Evolutionary conservation across 2,888 invertebrate genomes (phyloP), one percentile per base, ranked within the genome.

Genomic region (Hypolimnas misippus): DNA sequence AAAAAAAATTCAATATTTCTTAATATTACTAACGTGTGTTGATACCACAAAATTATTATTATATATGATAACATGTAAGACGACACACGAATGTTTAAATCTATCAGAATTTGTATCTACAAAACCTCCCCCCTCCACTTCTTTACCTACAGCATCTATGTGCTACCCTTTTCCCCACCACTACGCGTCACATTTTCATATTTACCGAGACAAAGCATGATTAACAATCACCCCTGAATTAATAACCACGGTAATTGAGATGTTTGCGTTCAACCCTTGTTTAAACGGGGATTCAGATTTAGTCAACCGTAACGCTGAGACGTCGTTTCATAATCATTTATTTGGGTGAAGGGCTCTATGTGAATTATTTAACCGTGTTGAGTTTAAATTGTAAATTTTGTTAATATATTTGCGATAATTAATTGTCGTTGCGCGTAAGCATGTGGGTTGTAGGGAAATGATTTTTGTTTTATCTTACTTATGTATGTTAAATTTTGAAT

Each of bases 211-310:
- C 65, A 68, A 69, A 65, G 69, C 70, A 69, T 75, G 79, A 81
- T 79, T 79, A 81, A 77, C 75, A 76, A 83, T 74, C 73, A 72
- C 79, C 83, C 77, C 82, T 81, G 84, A 84, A 84, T 90, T 90
- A 91, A 89, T 89, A 89, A 89, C 76, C 72, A 72, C 76, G 73
- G 91, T 91, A 91, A 91, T 91, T 90, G 91, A 91, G 91, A 90
- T 88, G 87, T 90, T 90, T 88, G 87, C 82, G 52, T 66, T 62
- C 42, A 76, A 77, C 77, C 76, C 77, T 76, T 74, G 73, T 87
- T 88, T 84, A 84, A 81, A 75, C 81, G 80, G 73, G 77, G 82
- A 85, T 84, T 87, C 83, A 76, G 83, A 87, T 82, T 87, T 82
- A 87, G 86, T 87, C 89, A 88, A 82, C 86, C 86, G 85, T 83